These are phyloP conservation scores for Thunnus thynnus DNA, from an alignment of 2,113 vertebrate genomes.

Conservation along the genomic window DNA sequence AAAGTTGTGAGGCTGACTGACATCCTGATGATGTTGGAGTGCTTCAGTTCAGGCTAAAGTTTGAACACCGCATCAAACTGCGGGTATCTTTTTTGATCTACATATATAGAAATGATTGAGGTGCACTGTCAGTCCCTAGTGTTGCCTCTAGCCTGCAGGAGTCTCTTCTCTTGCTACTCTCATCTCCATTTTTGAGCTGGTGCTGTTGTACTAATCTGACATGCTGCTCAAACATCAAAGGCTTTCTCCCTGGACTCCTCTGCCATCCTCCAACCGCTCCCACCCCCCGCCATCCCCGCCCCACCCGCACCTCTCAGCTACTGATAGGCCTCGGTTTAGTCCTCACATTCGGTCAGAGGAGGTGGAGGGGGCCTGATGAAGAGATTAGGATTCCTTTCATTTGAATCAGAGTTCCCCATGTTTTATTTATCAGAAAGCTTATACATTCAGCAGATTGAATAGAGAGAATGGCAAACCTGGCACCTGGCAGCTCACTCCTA, in stretches of 20 bases:
- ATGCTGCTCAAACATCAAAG: conserved; percentile 64
- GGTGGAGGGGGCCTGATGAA: conserved; percentile 31
- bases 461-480: conserved; percentile 30
- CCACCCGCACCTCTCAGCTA: conserved; percentile 7
- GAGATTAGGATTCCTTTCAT: conserved; percentile 61
- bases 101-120: background rate
- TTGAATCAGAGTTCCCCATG: conserved; percentile 60
- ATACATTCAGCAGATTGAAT: conserved; percentile 64
- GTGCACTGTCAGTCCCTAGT: background rate
- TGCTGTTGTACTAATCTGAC: conserved; percentile 61
- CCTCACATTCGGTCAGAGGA: conserved; percentile 18
- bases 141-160: conserved; percentile 33
- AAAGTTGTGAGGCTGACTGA: background rate
- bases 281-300: background rate
- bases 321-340: conserved; percentile 8
- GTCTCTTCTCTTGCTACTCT: conserved; percentile 26
- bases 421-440: conserved; percentile 74
- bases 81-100: background rate
- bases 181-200: conserved; percentile 34
- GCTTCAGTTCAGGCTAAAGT: background rate
- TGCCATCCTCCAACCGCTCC: conserved; percentile 22
- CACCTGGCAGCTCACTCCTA: conserved; percentile 47
- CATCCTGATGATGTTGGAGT: background rate
- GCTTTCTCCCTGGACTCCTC: conserved; percentile 39
- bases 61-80: background rate